phyloP scores from a whole-genome alignment of 2,113 vertebrate genomes.

The Psephotus haematonotus region DNA sequence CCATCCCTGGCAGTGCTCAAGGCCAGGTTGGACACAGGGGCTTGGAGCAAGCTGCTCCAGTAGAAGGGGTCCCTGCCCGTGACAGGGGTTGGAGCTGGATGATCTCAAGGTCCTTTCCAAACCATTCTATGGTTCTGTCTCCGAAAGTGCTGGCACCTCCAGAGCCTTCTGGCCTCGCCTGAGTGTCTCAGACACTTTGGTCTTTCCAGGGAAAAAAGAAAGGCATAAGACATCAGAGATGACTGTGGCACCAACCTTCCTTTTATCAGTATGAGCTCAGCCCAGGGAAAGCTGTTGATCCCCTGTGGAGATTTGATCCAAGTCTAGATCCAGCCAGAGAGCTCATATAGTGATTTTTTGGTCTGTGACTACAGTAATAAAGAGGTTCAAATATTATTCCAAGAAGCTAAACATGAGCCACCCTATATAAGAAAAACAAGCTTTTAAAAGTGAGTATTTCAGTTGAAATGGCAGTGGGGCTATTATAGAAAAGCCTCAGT shows the following conservation, averaged over 20 bases:
- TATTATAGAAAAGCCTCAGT: neutral
- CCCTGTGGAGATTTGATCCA: neutral
- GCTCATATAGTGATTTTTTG: neutral
- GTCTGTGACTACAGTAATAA: neutral
- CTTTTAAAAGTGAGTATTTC: neutral
- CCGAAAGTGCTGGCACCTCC: neutral
- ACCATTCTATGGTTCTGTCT: neutral
- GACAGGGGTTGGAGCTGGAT: neutral
- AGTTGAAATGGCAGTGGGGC: neutral
- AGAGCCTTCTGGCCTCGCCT: neutral
- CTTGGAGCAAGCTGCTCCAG: neutral
- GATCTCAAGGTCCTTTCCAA: neutral
- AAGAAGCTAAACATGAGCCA: neutral
- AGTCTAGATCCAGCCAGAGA: neutral
- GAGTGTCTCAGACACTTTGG: fast-evolving
- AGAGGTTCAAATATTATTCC: neutral
- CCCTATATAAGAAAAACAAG: neutral
- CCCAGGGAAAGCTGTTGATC: neutral
- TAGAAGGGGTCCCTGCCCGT: neutral
- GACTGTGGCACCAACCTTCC: neutral
- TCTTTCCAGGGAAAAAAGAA: neutral
- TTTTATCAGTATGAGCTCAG: neutral
- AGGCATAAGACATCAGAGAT: neutral
- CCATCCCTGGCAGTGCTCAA: neutral
- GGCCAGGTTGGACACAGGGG: neutral